A percentile compares a stretch with the other conserved stretches of the same genome.
These are phyloP conservation scores for Columbina picui DNA, from an alignment of 2,113 vertebrate species.

Conservation along the genomic window DNA sequence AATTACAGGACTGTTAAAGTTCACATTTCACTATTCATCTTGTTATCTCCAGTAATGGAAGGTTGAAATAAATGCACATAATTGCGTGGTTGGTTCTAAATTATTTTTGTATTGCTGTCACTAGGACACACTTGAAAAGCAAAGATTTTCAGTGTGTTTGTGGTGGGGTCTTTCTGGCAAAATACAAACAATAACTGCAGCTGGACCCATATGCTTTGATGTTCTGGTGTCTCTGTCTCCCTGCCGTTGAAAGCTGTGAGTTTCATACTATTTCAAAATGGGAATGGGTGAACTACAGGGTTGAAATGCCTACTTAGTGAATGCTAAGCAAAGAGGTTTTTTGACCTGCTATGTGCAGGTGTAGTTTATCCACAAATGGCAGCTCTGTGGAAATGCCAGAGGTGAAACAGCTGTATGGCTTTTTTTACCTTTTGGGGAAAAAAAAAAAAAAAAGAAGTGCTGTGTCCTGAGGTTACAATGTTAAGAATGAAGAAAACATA, in stretches of 20 bases:
- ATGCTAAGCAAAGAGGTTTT: background rate
- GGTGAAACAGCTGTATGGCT: background rate
- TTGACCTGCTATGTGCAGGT: background rate
- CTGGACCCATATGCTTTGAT: background rate
- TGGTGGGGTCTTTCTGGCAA: constrained; percentile 22
- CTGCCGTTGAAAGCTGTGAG: background rate
- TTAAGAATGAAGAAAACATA: background rate
- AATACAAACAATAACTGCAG: constrained; percentile 38
- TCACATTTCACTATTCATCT: constrained; percentile 79
- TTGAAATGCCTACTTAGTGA: background rate
- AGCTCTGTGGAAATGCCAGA: background rate
- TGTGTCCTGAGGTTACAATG: background rate
- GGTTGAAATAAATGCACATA: constrained; percentile 80
- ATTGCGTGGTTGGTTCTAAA: constrained; percentile 76
- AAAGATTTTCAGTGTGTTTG: constrained; percentile 38
- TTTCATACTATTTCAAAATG: background rate
- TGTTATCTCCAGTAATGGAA: constrained; percentile 80
- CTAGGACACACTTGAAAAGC: constrained; percentile 63
- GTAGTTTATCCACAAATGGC: background rate
- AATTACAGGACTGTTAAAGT: constrained; percentile 84
- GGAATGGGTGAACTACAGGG: background rate
- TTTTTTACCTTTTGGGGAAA: background rate
- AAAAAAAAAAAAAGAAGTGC: background rate
- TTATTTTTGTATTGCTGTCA: constrained; percentile 77
- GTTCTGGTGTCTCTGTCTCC: background rate